Base-by-base conservation (phyloP, 2,113 vertebrate species). In the Tympanuchus pallidicinctus region DNA sequence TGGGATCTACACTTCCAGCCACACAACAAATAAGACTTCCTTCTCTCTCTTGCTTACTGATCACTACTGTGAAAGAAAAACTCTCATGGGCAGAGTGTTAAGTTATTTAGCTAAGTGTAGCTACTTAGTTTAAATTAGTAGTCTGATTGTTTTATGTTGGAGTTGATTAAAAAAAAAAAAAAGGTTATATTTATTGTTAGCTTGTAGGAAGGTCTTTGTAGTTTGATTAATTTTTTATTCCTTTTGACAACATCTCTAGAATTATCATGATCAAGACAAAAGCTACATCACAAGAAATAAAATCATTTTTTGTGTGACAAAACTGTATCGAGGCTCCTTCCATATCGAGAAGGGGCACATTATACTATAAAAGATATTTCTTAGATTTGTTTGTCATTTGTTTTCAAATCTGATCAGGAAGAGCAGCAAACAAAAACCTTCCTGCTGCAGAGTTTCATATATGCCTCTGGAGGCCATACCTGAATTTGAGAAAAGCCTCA, bases 1-100 rank as follows among this genome's bases (percentile, higher is more conserved):
- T 45, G 50, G 45, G 27, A 66, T 89, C 56, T 85, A 34, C 21
- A 11, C 38, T 91, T 94, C 67, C 32, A 91, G 50, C 8, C 50
- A 77, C 42, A 30, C 74, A 79, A 92, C 59, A 76, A 89, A 82
- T 78, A 89, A 89, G 8, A 32, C 72, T 91, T 10, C 54, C 27
- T 78, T 87, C 22, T 36, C 10, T 93, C 56, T 95, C 56, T 80
- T 88, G 47, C 45, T 91, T 71, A 92, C 24, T 94, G 82, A 88
- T 52, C 64, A 82, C 43, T 48, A 36, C 43, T 82, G 54, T 42
- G 78, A 89, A 50, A 94, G 38, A 91, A 87, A 72, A 89, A 59
- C 45, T 91, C 43, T 85, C 16, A 0, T 25, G 50, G n/a, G 54
- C 50, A 86, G 10, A 66, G 36, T 43, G 50, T 66, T 79, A 61